These are phyloP conservation scores for Cliona cf. orientalis DNA, from an alignment of 37 sponge, comb jelly and placozoan species.

Conservation along the genomic window DNA sequence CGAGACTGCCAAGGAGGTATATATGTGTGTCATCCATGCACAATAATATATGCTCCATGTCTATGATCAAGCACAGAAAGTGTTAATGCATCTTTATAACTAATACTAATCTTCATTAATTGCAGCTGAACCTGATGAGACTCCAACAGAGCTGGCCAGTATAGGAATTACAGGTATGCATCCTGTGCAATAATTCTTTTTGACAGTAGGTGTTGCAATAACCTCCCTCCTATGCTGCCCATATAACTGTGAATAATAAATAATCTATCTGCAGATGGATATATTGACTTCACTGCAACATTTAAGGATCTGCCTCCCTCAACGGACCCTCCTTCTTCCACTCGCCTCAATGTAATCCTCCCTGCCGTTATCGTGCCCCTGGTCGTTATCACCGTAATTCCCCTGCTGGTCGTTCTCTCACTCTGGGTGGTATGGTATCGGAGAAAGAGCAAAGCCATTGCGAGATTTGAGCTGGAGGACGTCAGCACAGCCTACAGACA, in stretches of 20 bases:
- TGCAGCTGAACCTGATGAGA: neutral
- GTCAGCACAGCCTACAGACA: slow-evolving; percentile 27
- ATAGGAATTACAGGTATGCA: slow-evolving; percentile 10
- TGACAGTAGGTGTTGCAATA: too few relatives aligned
- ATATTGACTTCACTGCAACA: neutral
- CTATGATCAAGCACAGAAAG: neutral
- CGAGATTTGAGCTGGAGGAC: slow-evolving; percentile 6
- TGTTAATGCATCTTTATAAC: neutral
- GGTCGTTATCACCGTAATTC: neutral
- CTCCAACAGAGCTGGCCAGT: neutral
- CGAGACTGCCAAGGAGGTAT: slow-evolving; percentile 8
- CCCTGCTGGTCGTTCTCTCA: neutral
- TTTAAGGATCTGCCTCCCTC: neutral
- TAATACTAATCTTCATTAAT: too few relatives aligned
- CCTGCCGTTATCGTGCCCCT: neutral
- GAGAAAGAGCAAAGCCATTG: neutral
- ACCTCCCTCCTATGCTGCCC: too few relatives aligned
- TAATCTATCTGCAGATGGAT: slow-evolving; percentile 6
- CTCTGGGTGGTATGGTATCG: slow-evolving; percentile 34
- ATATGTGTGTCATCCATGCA: neutral
- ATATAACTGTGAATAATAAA: too few relatives aligned
- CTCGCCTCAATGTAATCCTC: neutral
- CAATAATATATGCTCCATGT: neutral
- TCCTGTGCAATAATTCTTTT: too few relatives aligned
- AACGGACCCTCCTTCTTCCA: neutral